Base-by-base conservation (phyloP, 2,888 invertebrate genomes). In the Notodonta ziczac region DNA sequence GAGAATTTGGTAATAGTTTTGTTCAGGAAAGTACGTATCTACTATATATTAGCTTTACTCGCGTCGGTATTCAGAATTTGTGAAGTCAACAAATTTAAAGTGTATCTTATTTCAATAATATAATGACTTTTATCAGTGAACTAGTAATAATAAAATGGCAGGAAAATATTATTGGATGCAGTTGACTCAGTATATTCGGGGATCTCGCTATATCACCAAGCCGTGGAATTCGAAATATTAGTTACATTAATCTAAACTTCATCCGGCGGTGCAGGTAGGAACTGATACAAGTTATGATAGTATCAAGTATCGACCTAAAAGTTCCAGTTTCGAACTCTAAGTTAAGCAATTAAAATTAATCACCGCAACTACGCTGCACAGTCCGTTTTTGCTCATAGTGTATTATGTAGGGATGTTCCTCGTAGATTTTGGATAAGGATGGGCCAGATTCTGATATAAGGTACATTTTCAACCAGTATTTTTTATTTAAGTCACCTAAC, bases 291-390 rank as follows among this genome's bases (percentile, higher is more conserved):
- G n/a, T 46, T 46, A 62, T 61, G 63, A 60, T 66, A 61, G 64
- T 68, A 58, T 69, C 65, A 44, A 46, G 13, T 56, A 60, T 57
- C 14, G 48, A 14, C n/a, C 59, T 66, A 73, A 73, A 73, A 67
- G 55, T 46, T 1, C 42, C 53, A 48, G 46, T 46, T n/a, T 46
- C 46, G 10, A 5, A 32, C 53, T 16, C 75, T 74, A 86, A 86
- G 83, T 86, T 86, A 74, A 69, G 85, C 84, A 85, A 86, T 86
- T 84, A 85, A 86, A 86, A 85, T 86, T 85, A 85, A 86, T 85
- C 83, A 82, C 81, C 74, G 69, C 74, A 81, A 79, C 71, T 75
- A 67, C 71, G n/a, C 46, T 46, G 46, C 46, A 46, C n/a, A 5
- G 74, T 76, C 75, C 76, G 82, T 84, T 85, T 81, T 84, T 83